Percentiles rank a stretch among this genome's conserved stretches.
phyloP scores from a whole-genome alignment of 92 coral and sea anemone species.

The Meandrina meandrites region DNA sequence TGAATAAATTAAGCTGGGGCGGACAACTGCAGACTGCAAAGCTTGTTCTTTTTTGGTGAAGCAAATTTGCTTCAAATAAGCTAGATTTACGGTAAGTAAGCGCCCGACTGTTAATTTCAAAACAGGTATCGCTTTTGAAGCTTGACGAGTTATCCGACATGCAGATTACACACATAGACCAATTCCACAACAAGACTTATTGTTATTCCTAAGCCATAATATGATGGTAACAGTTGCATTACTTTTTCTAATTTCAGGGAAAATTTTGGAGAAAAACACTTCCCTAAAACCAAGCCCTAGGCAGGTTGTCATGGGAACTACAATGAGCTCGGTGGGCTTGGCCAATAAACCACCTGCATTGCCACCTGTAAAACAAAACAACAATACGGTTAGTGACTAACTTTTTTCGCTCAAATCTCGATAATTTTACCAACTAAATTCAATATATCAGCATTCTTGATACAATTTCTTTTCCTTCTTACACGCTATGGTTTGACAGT shows the following conservation, averaged over 20 bases:
- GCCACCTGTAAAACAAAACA: conserved; percentile 87
- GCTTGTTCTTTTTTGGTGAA: background rate
- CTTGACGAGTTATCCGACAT: background rate
- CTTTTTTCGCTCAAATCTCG: background rate
- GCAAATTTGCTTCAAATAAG: background rate
- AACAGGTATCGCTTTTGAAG: conserved; percentile 4
- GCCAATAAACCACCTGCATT: conserved; percentile 89
- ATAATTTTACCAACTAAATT: background rate
- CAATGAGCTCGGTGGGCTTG: conserved; percentile 82
- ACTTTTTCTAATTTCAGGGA: conserved; percentile 1
- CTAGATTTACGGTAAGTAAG: background rate
- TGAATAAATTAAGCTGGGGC: background rate
- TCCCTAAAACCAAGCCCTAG: conserved; percentile 9
- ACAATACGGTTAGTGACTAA: conserved; percentile 68
- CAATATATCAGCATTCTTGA: background rate
- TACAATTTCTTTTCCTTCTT: background rate
- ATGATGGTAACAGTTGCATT: background rate
- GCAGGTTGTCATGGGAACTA: conserved; percentile 72
- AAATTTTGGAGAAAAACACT: background rate
- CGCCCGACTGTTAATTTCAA: background rate
- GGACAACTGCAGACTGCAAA: background rate
- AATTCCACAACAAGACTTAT: background rate
- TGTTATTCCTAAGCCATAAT: background rate
- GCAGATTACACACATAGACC: background rate
- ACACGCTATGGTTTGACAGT: background rate